These are phyloP conservation scores for Gopherus flavomarginatus DNA, from an alignment of 2,113 vertebrate species.

Conservation along the genomic window DNA sequence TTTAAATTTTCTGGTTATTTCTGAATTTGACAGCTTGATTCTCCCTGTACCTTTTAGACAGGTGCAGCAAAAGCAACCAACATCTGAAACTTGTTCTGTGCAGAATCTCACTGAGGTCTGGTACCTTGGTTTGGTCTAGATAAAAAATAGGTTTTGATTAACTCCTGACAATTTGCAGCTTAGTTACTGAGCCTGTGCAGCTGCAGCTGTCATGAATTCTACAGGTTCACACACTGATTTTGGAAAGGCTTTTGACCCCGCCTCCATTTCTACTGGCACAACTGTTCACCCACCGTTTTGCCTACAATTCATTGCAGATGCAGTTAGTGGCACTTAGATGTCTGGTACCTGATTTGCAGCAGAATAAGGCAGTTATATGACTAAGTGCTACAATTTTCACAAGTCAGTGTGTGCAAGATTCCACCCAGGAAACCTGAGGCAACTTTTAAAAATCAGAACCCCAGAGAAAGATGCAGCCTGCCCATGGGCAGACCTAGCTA, in stretches of 20 bases:
- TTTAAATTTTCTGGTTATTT: neutral
- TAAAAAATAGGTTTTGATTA: neutral
- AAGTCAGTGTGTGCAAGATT: neutral
- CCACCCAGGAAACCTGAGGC: neutral
- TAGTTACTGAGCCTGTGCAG: neutral
- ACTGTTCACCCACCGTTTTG: neutral
- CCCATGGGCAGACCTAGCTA: neutral
- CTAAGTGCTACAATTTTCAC: neutral
- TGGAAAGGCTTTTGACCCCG: neutral
- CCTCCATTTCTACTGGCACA: neutral
- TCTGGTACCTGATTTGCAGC: neutral
- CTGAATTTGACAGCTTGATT: neutral
- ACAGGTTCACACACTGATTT: neutral
- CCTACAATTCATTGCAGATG: neutral
- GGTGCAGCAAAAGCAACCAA: neutral
- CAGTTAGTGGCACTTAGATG: neutral
- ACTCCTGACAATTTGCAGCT: neutral
- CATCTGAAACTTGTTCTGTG: neutral
- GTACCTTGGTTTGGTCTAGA: neutral
- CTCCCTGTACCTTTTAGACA: neutral
- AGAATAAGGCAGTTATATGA: neutral
- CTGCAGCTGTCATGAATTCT: neutral
- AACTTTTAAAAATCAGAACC: neutral
- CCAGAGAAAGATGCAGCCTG: neutral
- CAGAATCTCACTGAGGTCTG: neutral